These are phyloP conservation scores for Sarcophaga variegata DNA, from an alignment of 2,888 invertebrate species.

Conservation along the genomic window DNA sequence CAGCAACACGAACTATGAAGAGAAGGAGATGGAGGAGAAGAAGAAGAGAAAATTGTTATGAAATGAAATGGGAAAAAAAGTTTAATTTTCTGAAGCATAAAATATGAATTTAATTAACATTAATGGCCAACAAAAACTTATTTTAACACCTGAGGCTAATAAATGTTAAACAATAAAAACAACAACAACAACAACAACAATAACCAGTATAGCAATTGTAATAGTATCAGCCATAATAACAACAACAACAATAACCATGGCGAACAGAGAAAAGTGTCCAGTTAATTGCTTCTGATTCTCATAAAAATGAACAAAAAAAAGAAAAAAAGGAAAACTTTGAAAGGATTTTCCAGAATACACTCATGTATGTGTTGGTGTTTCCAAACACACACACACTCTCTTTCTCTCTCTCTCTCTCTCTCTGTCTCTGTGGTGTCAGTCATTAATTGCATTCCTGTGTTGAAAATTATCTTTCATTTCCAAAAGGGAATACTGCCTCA, in stretches of 20 bases:
- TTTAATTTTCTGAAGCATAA: conserved; percentile 63
- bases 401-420: neutral
- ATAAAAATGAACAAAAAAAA: neutral
- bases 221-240: neutral
- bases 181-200: conserved; percentile 39
- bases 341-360: neutral
- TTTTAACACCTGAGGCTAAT: conserved; percentile 73
- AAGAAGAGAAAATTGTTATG: neutral
- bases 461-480: neutral
- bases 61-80: conserved; percentile 5
- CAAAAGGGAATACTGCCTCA: neutral
- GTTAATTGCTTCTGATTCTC: conserved; percentile 73
- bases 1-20: too few species aligned
- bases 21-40: too few species aligned
- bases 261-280: conserved; percentile 70
- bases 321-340: neutral
- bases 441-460: neutral
- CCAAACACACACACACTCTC: neutral
- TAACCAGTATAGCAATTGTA: neutral
- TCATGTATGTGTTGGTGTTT: neutral
- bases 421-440: neutral
- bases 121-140: conserved; percentile 75
- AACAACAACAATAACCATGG: conserved; percentile 34
- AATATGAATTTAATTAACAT: conserved; percentile 79
- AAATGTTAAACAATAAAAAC: conserved; percentile 17